phyloP scores from a whole-genome alignment of 2,888 invertebrate genomes.

The Onthophagus sagittarius region DNA sequence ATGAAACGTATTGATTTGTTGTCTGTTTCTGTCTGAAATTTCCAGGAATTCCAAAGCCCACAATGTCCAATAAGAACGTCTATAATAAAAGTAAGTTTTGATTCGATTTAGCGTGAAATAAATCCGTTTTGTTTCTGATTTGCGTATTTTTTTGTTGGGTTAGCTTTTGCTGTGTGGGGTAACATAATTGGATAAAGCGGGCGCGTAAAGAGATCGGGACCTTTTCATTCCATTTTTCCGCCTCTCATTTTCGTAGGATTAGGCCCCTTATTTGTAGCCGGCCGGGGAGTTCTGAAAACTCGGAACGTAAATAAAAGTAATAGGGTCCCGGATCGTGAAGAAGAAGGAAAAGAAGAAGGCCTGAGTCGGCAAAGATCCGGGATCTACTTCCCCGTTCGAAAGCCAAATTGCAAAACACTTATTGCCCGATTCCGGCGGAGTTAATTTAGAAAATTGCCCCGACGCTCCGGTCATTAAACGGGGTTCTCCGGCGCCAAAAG shows the following conservation, averaged over 20 bases:
- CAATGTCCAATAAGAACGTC: constrained; percentile 26
- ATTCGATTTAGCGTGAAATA: no score
- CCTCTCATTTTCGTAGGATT: neutral
- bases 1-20: constrained; percentile 8
- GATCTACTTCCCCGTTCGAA: constrained; percentile 9
- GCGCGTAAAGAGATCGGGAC: neutral
- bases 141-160: neutral
- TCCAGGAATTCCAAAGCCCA: constrained; percentile 31
- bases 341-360: neutral
- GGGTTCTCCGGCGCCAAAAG: neutral
- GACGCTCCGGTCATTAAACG: constrained; percentile 14
- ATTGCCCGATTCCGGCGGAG: constrained; percentile 22
- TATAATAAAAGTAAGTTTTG: constrained; percentile 31
- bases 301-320: neutral
- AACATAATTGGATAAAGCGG: neutral
- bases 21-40: neutral
- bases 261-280: neutral
- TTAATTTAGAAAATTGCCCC: constrained; percentile 23
- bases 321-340: neutral
- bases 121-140: neutral
- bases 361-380: constrained; percentile 2
- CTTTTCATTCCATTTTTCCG: neutral
- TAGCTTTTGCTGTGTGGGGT: neutral
- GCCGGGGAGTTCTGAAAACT: neutral
- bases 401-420: constrained; percentile 23